Base-by-base conservation (phyloP, 2,797 vertebrate species). In the Microctenopoma lineatum region DNA sequence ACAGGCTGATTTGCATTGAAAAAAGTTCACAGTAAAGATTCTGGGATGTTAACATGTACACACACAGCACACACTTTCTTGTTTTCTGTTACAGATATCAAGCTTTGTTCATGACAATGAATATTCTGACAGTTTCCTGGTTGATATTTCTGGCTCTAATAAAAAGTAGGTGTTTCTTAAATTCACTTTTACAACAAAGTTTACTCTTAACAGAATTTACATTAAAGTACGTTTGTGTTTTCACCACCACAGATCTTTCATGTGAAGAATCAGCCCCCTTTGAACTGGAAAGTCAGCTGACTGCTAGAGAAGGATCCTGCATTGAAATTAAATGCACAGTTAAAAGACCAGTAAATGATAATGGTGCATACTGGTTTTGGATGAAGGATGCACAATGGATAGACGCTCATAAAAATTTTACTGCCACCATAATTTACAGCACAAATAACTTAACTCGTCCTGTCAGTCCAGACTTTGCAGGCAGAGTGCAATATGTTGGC, bases 301-400 rank as follows among this genome's bases (percentile, higher is more conserved):
- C n/a, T 2, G 68, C 26, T 10, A 2, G 0, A 4, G 91, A 89
- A 44, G 92, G 91, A 0, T 92, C 90, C 36, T 93, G 90, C 59
- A 4, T 82, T 56, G 81, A 79, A 75, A 89, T 94, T 2, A 4
- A 27, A 16, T 93, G 90, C 29, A 1, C 0, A 0, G 1, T 51
- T 26, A 0, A 0, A 6, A 0, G 0, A 0, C 0, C 0, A 0
- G 0, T 1, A 0, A 0, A 0, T 1, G 0, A 0, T 16, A 0
- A 0, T 0, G 0, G 0, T 2, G 7, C 32, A 2, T 0, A 32
- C 16, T 86, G 85, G 71, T 79, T 89, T 47, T 93, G 92, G 93
- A 57, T 92, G n/a, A 92, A 92, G 52, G 25, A 93, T 66, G 0
- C 55, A 34, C 0, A 0, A 0, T 92, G 27, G 45, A 0, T 0